A percentile compares a stretch with the other conserved stretches of the same genome.
Evolutionary conservation across 2,113 vertebrate species (phyloP).

Genomic region (Axis porcinus): DNA sequence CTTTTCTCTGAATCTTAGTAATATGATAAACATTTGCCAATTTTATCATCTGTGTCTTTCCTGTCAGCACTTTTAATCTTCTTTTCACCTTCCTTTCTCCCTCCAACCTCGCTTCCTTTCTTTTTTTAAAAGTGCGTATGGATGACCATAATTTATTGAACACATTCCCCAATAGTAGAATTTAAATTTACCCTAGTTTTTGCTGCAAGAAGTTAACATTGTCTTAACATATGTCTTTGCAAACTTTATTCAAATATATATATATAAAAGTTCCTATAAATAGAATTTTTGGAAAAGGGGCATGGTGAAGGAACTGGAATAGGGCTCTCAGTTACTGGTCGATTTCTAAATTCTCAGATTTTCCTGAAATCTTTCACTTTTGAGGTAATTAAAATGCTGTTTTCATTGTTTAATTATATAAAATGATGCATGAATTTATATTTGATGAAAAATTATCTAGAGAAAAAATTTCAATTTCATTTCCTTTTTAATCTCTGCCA

Average conservation of each 20-base stretch:
- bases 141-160: not conserved
- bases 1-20: not conserved
- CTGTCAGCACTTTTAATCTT: not conserved
- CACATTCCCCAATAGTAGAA: not conserved
- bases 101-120: not conserved
- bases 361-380: not conserved
- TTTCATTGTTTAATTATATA: not conserved
- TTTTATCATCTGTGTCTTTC: not conserved
- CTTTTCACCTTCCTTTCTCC: not conserved
- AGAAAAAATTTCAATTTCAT: not conserved
- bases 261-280: not conserved
- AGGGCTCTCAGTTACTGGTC: not conserved
- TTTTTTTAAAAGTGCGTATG: not conserved
- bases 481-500: not conserved
- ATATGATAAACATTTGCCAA: not conserved
- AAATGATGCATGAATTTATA: not conserved
- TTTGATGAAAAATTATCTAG: not conserved
- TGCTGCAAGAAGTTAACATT: not conserved
- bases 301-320: not conserved
- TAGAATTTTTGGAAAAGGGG: not conserved
- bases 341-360: not conserved
- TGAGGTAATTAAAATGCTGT: not conserved
- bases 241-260: not conserved
- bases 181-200: not conserved
- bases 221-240: not conserved